Conservation (phyloP, 2,113 vertebrate species). For the Plecotus auritus region DNA sequence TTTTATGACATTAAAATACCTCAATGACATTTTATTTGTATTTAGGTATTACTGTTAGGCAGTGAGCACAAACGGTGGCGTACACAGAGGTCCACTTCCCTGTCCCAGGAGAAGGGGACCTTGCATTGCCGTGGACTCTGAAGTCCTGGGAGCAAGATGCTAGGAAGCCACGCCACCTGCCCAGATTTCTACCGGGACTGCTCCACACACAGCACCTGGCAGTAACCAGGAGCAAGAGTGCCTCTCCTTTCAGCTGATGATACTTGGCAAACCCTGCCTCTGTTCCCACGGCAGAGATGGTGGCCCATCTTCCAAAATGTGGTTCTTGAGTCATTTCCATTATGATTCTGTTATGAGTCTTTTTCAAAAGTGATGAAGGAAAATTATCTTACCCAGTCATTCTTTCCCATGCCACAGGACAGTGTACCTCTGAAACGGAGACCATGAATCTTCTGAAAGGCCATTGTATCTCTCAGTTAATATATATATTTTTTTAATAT, state of each 20-base stretch:
- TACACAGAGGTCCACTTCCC: neutral
- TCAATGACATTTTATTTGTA: neutral
- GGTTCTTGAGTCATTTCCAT: constrained; percentile 46
- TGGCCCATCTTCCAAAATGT: neutral
- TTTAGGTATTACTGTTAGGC: neutral
- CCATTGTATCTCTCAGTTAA: neutral
- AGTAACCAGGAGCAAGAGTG: neutral
- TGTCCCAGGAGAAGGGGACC: neutral
- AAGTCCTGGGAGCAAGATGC: neutral
- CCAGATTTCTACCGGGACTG: neutral
- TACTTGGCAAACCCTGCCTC: neutral
- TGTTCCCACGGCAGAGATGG: neutral
- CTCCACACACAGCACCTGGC: neutral
- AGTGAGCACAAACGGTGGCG: neutral
- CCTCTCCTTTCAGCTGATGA: neutral
- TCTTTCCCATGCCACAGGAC: constrained; percentile 39
- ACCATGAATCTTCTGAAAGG: constrained; percentile 17
- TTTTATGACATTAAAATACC: constrained; percentile 4
- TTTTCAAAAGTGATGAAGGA: constrained; percentile 45
- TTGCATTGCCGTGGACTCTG: neutral
- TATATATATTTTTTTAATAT: neutral
- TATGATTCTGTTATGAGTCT: neutral
- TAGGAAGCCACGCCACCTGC: neutral
- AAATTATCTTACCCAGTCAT: constrained; percentile 29
- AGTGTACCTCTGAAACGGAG: constrained; percentile 39